phyloP scores from a whole-genome alignment of 1,140 invertebrate species.

The Forficula auricularia region DNA sequence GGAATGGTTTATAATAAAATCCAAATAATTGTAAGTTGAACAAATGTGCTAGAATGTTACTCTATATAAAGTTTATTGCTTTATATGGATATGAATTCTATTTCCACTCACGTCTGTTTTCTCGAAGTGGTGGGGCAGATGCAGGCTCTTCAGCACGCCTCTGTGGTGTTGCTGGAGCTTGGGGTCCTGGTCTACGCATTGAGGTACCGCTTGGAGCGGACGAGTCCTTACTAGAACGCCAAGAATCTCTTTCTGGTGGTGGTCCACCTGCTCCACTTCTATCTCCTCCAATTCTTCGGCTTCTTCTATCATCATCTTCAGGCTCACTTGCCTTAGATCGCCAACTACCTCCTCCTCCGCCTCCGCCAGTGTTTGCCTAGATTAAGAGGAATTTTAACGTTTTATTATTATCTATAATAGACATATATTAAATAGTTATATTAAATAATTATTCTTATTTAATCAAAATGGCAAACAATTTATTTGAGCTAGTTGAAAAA shows the following conservation, averaged over 20 bases:
- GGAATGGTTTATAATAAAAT: too few relatives aligned
- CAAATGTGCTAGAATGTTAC: too few relatives aligned
- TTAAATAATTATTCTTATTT: too few relatives aligned
- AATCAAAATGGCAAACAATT: too few relatives aligned
- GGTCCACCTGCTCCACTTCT: slow-evolving; percentile 8
- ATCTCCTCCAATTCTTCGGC: slow-evolving; percentile 9
- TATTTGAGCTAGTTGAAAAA: too few relatives aligned
- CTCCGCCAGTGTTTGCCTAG: slow-evolving; percentile 7
- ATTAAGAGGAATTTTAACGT: not conserved
- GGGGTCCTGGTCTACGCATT: not conserved
- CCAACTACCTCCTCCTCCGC: slow-evolving; percentile 1
- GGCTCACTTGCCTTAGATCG: not conserved
- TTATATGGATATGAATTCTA: too few relatives aligned
- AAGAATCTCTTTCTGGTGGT: slow-evolving; percentile 5
- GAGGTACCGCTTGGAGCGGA: slow-evolving; percentile 1
- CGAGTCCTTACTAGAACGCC: slow-evolving; percentile 9
- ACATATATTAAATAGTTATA: not conserved
- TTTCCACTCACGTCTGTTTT: not conserved
- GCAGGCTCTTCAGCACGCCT: not conserved
- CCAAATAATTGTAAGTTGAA: too few relatives aligned
- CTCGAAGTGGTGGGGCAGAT: not conserved
- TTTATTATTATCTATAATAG: not conserved
- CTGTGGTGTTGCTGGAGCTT: not conserved
- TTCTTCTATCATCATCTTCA: slow-evolving; percentile 5
- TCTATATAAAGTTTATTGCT: too few relatives aligned